phyloP scores from a whole-genome alignment of 1,140 invertebrate genomes.

The Saccostrea glomerata region DNA sequence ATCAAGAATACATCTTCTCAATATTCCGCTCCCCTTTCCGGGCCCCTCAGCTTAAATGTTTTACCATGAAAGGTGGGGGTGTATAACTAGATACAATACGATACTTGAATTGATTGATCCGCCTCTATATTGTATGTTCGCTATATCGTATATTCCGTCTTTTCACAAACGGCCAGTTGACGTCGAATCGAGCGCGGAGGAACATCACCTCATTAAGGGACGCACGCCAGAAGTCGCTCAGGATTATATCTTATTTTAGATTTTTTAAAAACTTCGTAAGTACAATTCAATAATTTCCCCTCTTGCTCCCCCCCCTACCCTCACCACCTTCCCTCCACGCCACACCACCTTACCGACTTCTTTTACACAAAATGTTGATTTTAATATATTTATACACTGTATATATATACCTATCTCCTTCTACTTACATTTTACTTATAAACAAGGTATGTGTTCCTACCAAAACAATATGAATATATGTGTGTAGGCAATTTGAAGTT shows the following conservation, averaged over 20 bases:
- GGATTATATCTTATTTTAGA: constrained; percentile 1
- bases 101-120: neutral
- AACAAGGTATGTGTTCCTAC: too few relatives aligned
- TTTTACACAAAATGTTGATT: too few relatives aligned
- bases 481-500: too few relatives aligned
- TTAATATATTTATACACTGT: too few relatives aligned
- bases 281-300: neutral
- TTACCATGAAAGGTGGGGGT: constrained; percentile 29
- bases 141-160: neutral
- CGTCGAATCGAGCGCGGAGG: constrained; percentile 2
- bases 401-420: too few relatives aligned
- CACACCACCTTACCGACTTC: neutral
- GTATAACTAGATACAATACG: neutral
- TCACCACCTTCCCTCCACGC: neutral
- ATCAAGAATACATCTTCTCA: neutral
- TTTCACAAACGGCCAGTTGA: neutral
- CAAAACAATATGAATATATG: too few relatives aligned
- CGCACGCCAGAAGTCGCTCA: neutral
- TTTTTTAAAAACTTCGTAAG: constrained; percentile 6
- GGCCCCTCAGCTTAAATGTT: neutral
- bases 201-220: neutral
- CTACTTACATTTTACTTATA: too few relatives aligned
- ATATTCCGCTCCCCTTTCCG: neutral
- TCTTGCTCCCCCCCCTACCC: neutral
- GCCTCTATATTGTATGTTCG: too few relatives aligned